Conservation (phyloP, 2,797 vertebrate genomes). For the Silurus aristotelis region DNA sequence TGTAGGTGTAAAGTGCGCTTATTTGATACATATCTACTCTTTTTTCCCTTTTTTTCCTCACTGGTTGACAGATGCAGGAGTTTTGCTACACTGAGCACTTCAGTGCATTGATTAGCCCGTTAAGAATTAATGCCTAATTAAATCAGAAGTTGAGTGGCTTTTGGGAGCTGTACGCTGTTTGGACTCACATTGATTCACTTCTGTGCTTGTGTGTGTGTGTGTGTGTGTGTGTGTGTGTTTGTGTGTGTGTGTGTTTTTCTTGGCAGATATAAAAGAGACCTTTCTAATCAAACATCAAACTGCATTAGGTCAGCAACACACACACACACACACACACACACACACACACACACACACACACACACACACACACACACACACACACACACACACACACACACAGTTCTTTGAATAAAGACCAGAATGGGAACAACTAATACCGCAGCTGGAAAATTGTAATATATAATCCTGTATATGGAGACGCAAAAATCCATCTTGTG, state of each 20-base stretch:
- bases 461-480: background rate
- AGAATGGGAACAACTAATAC: background rate
- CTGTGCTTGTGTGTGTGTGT: constrained; percentile 12
- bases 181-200: constrained; percentile 16
- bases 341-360: constrained; percentile 27
- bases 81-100: constrained; percentile 33
- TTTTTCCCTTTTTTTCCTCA: background rate
- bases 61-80: constrained; percentile 19
- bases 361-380: background rate
- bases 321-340: background rate
- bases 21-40: constrained; percentile 3
- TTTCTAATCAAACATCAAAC: constrained; percentile 31
- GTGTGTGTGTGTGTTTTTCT: constrained; percentile 6
- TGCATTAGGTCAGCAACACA: constrained; percentile 22
- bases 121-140: constrained; percentile 51
- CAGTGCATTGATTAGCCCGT: constrained; percentile 28
- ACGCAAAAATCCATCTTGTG: background rate
- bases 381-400: constrained; percentile 24
- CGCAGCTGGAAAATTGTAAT: background rate
- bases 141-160: constrained; percentile 34
- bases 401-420: background rate
- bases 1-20: background rate
- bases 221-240: constrained; percentile 24
- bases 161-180: constrained; percentile 13
- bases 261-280: constrained; percentile 35